Evolutionary conservation across 2,888 invertebrate species (phyloP), one percentile per base, ranked within the genome.

Genomic region (Ametastegia equiseti): DNA sequence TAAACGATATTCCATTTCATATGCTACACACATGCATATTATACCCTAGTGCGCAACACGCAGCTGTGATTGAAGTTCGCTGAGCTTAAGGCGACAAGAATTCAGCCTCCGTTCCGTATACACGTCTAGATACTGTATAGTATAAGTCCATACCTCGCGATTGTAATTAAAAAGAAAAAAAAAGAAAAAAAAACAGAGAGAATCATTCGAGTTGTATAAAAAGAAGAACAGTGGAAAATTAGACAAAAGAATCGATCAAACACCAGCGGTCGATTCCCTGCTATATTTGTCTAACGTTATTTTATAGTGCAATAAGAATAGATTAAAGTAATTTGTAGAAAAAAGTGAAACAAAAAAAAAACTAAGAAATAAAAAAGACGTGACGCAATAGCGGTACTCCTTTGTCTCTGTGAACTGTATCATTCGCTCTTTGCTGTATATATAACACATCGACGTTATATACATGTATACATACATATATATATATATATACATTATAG

Each of bases 381-480:
- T 78, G 78, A 78, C 78, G 78, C 78, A 78, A 78, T 78, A 78
- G 78, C 78, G 78, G 78, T 78, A 78, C 60, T 78, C 78, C 57
- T 78, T 78, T 78, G 78, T 78, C 78, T 78, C 75, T 9, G n/a
- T n/a, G 54, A 75, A 78, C 42, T 42, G 78, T 78, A 78, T 63
- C 60, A 78, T 13, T n/a, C n/a, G n/a, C n/a, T n/a, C n/a, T n/a
- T n/a, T n/a, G n/a, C 50, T 11, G 75, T 36, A 27, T 27, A 54
- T 57, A 30, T 69, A 33, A n/a, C 60, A 27, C 27, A 39, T 60
- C 42, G 30, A 42, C 27, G 69, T 42, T 27, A 27, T 47, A 19
- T 39, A 36, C 27, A 60, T n/a, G n/a, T n/a, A n/a, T n/a, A n/a
- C n/a, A n/a, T n/a, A n/a, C n/a, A n/a, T n/a, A n/a, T n/a, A n/a